Percentiles rank a stretch among this genome's conserved stretches.
Evolutionary conservation across 2,113 vertebrate species (phyloP).

Genomic region (Epinephelus moara): DNA sequence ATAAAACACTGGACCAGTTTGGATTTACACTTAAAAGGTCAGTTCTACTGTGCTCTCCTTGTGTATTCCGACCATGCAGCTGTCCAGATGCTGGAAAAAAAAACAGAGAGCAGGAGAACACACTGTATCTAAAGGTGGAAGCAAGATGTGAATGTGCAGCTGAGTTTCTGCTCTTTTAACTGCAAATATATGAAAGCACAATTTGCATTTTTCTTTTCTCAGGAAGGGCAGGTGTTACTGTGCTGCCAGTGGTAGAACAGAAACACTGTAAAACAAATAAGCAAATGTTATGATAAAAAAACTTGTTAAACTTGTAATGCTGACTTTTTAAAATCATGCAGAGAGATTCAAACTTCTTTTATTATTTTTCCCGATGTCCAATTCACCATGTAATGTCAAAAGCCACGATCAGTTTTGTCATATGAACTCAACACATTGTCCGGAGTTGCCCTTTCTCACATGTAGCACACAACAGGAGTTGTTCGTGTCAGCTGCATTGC

Average conservation of each 20-base stretch:
- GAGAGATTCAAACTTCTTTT: background rate
- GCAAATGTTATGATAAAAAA: background rate
- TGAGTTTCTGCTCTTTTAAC: slow-evolving; percentile 7
- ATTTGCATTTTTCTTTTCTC: background rate
- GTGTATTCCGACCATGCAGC: background rate
- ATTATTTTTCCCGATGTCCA: background rate
- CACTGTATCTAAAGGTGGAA: slow-evolving; percentile 20
- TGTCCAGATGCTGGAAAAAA: slow-evolving; percentile 3
- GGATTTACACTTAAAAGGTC: background rate
- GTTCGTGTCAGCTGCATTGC: too few species aligned
- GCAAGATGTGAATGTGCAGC: slow-evolving; percentile 6
- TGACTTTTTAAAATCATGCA: background rate
- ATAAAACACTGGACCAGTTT: background rate
- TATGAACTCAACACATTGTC: too few species aligned
- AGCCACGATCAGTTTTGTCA: background rate
- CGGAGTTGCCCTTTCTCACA: too few species aligned
- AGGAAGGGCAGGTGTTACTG: background rate
- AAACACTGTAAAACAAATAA: background rate
- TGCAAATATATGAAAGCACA: background rate
- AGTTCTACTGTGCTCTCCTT: background rate
- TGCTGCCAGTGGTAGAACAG: background rate
- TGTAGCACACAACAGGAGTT: too few species aligned
- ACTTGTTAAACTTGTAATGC: background rate
- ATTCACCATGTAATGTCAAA: background rate
- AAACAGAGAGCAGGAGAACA: slow-evolving; percentile 2